Base-by-base conservation (phyloP, 2,888 invertebrate genomes). In the Unio pictorum region DNA sequence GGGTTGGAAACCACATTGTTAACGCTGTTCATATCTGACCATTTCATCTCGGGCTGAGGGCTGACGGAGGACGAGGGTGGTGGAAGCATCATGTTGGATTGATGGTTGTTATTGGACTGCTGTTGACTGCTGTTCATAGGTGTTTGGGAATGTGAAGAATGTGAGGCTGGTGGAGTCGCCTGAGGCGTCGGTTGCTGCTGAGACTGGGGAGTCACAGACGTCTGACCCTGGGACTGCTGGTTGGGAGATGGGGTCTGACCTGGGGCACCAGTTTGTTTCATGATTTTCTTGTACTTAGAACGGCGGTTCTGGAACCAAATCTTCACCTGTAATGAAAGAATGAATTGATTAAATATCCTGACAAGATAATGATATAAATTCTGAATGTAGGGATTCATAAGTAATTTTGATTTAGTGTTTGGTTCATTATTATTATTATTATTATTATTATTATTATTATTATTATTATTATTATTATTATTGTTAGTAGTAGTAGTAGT, bases 241-340 rank as follows among this genome's bases (percentile, higher is more conserved):
- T 63, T 66, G 20, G 70, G 57, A 18, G 73, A 66, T 20, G 74
- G 73, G 23, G 69, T 66, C 23, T 74, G 70, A 28, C 76, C 74
- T 7, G 79, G 81, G 1, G 45, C 3, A 45, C 45, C 45, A 60
- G 69, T 76, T 59, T 84, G 83, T 64, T 84, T 84, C 81, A 84
- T 84, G 34, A 84, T 81, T 64, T 84, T 84, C 81, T 84, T 84
- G 74, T 81, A 83, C 61, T 84, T 84, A 58, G 84, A 84, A 11
- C 84, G 75, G 61, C 81, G 73, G 74, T 84, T 84, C 69, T 84
- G 84, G 72, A 84, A 84, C 83, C 83, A 84, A 55, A 84, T 84
- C 73, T 84, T 84, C 26, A 84, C 84, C 84, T 84, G 75, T 30
- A 84, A 81, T 34, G 30, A 64, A 55, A 56, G 66, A 68, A 3